These are phyloP conservation scores for Drosophila ustulata DNA, from an alignment of 2,888 invertebrate species.

Conservation along the genomic window DNA sequence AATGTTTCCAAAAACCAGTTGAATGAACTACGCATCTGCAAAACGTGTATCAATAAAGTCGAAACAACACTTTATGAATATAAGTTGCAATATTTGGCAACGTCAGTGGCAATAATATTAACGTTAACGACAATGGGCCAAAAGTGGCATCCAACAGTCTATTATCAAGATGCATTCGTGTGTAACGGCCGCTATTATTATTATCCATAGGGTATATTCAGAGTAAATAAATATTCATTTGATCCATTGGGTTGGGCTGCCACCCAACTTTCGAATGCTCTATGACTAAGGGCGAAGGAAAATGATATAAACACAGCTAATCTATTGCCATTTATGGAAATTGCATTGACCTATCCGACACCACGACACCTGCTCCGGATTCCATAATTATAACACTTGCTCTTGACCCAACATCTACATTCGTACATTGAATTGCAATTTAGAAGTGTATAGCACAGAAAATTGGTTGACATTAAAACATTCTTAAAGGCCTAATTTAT, in stretches of 20 bases:
- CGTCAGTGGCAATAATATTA: slow-evolving; percentile 5
- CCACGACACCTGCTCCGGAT: slow-evolving; percentile 57
- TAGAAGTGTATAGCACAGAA: background rate
- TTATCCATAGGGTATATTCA: slow-evolving; percentile 20
- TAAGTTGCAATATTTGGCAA: slow-evolving; percentile 36
- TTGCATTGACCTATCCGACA: slow-evolving; percentile 30
- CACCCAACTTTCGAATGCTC: slow-evolving; percentile 13
- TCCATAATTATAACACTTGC: slow-evolving; percentile 40
- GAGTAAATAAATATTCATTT: slow-evolving; percentile 12
- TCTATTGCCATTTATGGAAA: slow-evolving; percentile 32
- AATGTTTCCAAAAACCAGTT: slow-evolving; percentile 34
- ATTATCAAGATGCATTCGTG: slow-evolving; percentile 52
- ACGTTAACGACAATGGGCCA: slow-evolving; percentile 44
- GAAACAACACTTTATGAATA: slow-evolving; percentile 24
- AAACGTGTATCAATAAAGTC: slow-evolving; percentile 26
- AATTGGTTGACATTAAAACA: background rate
- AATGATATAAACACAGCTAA: background rate
- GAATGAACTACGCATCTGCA: slow-evolving; percentile 45
- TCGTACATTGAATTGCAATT: slow-evolving; percentile 1
- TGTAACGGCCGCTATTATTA: slow-evolving; percentile 40
- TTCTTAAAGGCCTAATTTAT: no score
- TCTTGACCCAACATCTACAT: background rate
- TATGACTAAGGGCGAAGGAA: slow-evolving; percentile 15
- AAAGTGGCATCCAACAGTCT: slow-evolving; percentile 37
- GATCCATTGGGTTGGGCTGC: slow-evolving; percentile 1